Evolutionary conservation across 1,140 invertebrate genomes (phyloP).

Genomic region (Drosophila obscura): DNA sequence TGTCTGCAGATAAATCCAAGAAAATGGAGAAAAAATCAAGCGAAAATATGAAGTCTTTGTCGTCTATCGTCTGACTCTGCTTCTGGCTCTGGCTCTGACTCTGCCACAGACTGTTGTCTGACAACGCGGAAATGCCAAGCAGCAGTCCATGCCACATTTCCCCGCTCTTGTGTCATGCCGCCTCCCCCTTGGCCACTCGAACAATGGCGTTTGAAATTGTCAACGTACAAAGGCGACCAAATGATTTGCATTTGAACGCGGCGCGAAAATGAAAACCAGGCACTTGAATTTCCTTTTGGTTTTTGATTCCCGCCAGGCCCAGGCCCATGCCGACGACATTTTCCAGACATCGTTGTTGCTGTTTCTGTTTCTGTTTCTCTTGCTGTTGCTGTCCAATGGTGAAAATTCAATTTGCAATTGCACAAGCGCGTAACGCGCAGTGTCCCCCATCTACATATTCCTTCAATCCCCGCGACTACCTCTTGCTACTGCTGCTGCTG

Average conservation of each 20-base stretch:
- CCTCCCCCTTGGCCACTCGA: slow-evolving; percentile 25
- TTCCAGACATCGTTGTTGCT: slow-evolving; percentile 61
- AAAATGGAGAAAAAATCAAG: slow-evolving; percentile 32
- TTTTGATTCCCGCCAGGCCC: slow-evolving; percentile 21
- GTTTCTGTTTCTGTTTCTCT: slow-evolving; percentile 9
- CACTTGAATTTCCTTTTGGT: slow-evolving; percentile 77
- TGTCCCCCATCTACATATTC: no score
- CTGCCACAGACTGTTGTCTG: slow-evolving; percentile 48
- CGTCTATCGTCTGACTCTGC: slow-evolving; percentile 49
- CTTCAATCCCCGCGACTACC: no score
- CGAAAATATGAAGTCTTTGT: slow-evolving; percentile 62
- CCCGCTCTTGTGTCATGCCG: neutral
- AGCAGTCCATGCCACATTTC: slow-evolving; percentile 21
- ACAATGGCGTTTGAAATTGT: slow-evolving; percentile 78
- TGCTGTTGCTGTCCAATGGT: slow-evolving; percentile 34
- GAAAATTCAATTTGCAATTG: slow-evolving; percentile 81
- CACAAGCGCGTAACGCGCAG: slow-evolving; percentile 73
- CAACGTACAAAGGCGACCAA: slow-evolving; percentile 80
- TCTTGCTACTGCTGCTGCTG: neutral
- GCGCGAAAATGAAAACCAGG: slow-evolving; percentile 74
- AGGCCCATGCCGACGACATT: slow-evolving; percentile 57
- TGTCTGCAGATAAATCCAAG: slow-evolving; percentile 49
- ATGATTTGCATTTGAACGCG: slow-evolving; percentile 80
- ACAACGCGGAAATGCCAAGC: slow-evolving; percentile 77
- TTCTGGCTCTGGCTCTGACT: slow-evolving; percentile 2